Percentiles rank a stretch among this genome's conserved stretches.
Conservation (phyloP, 2,113 vertebrate species). For the Leucopsar rothschildi region DNA sequence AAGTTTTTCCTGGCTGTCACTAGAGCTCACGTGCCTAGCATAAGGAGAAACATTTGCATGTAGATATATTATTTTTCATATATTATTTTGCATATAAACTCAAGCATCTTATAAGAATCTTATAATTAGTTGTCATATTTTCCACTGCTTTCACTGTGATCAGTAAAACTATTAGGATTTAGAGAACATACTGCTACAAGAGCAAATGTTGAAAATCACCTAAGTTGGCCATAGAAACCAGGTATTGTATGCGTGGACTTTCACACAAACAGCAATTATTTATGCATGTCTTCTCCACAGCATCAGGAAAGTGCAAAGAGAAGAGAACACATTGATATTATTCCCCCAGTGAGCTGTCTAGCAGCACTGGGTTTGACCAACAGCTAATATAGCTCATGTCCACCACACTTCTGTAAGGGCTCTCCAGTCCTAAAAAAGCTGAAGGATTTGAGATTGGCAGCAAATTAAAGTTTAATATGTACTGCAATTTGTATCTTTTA, state of each 20-base stretch:
- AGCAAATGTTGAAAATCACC: not conserved
- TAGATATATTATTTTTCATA: not conserved
- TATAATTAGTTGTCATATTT: not conserved
- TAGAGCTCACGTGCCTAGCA: not conserved
- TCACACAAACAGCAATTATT: not conserved
- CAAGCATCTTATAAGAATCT: not conserved
- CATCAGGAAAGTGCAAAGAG: not conserved
- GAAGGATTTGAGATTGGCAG: not conserved
- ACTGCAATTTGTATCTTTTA: slow-evolving; percentile 43
- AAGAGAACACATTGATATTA: not conserved
- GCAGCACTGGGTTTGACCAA: not conserved
- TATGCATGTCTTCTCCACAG: not conserved
- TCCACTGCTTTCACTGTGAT: not conserved
- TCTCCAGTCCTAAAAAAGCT: not conserved
- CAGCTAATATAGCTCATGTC: not conserved
- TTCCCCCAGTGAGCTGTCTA: not conserved
- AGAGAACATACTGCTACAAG: not conserved
- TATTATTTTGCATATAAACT: not conserved
- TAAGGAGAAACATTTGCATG: not conserved
- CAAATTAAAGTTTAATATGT: slow-evolving; percentile 35
- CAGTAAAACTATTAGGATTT: not conserved
- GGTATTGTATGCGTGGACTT: not conserved
- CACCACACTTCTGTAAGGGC: not conserved
- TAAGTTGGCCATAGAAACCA: not conserved
- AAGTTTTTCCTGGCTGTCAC: not conserved